phyloP scores from a whole-genome alignment of 2,797 vertebrate species.

The Enteromius argenteus region DNA sequence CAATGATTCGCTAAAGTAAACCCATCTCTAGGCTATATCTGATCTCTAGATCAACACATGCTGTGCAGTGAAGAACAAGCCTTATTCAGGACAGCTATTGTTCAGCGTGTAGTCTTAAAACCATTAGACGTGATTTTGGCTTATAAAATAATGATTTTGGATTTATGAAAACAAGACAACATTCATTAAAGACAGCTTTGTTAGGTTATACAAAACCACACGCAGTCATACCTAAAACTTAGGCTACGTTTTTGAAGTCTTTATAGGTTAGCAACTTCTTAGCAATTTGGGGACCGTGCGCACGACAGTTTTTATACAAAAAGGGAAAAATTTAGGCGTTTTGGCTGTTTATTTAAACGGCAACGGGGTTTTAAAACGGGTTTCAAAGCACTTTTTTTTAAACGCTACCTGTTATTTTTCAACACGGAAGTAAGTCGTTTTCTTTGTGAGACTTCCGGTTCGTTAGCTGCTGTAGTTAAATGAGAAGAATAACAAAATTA shows the following conservation, averaged over 20 bases:
- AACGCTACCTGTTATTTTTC: too few species aligned
- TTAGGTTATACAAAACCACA: neutral
- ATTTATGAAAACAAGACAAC: neutral
- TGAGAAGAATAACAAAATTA: too few species aligned
- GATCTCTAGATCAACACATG: neutral
- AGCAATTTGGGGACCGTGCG: neutral
- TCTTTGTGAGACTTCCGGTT: neutral
- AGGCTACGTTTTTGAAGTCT: too few species aligned
- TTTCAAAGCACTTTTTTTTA: neutral
- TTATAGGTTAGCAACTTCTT: neutral
- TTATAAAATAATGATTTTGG: neutral
- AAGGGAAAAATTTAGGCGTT: neutral
- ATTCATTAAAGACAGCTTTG: neutral
- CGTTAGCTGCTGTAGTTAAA: neutral
- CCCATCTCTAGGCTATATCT: neutral
- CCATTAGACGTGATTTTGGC: neutral
- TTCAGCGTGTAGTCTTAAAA: neutral
- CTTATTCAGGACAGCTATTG: neutral
- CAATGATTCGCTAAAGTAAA: conserved; percentile 34
- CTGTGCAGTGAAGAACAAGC: neutral
- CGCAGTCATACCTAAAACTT: neutral
- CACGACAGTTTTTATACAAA: neutral
- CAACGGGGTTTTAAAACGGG: neutral
- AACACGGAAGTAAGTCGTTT: neutral
- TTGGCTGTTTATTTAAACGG: neutral